Evolutionary conservation across 2,888 invertebrate genomes (phyloP).

Genomic region (Ischnus inquisitorius): DNA sequence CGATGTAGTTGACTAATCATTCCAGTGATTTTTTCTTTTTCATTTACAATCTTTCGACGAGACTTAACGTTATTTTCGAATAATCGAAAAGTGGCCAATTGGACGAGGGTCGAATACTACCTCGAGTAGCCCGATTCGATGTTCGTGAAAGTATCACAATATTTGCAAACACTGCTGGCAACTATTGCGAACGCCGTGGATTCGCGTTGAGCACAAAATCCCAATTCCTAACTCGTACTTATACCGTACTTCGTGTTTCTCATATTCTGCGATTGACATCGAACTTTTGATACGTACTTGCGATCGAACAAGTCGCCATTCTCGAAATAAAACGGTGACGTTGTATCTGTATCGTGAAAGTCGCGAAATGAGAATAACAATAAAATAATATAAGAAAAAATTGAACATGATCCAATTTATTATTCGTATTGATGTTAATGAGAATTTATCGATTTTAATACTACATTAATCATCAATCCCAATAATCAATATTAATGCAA

Average conservation of each 20-base stretch:
- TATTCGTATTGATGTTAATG: neutral
- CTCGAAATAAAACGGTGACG: neutral
- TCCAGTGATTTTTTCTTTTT: neutral
- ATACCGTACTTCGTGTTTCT: neutral
- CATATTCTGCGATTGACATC: neutral
- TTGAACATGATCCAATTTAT: neutral
- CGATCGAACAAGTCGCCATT: neutral
- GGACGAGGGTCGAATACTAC: neutral
- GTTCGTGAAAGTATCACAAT: neutral
- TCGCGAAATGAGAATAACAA: neutral
- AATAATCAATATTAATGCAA: neutral
- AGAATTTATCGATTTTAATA: neutral
- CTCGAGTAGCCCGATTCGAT: neutral
- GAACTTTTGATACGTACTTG: neutral
- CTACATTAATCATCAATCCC: neutral
- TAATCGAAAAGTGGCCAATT: neutral
- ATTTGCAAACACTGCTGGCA: neutral
- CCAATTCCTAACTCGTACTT: slow-evolving; percentile 22
- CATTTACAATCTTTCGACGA: neutral
- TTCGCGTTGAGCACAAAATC: slow-evolving; percentile 5
- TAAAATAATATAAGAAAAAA: neutral
- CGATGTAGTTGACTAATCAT: slow-evolving; percentile 20
- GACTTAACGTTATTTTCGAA: neutral
- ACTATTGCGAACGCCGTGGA: neutral
- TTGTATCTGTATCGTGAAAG: neutral